Evolutionary conservation across 2,797 vertebrate genomes (phyloP).

Genomic region (Melanotaenia nigrans): DNA sequence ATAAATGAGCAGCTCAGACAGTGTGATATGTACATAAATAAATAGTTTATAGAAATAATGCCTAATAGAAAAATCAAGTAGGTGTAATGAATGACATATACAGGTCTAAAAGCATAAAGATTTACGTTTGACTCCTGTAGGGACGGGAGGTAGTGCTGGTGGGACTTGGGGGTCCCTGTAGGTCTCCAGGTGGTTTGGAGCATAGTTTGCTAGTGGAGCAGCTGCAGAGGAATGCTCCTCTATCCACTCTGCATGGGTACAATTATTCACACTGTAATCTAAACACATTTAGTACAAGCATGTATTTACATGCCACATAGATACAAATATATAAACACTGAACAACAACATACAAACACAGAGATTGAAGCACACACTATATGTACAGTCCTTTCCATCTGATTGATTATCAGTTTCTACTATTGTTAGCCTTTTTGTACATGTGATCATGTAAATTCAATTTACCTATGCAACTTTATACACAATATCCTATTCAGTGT

Average conservation of each 20-base stretch:
- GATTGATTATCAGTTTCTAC: not conserved
- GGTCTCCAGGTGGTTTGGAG: slow-evolving; percentile 91
- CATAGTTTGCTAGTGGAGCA: slow-evolving; percentile 88
- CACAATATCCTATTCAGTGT: not conserved
- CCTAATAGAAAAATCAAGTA: not conserved
- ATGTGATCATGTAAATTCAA: not conserved
- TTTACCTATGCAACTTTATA: not conserved
- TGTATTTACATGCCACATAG: slow-evolving; percentile 48
- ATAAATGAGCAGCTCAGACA: not conserved
- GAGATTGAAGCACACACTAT: slow-evolving; percentile 40
- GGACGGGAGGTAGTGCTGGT: slow-evolving; percentile 75
- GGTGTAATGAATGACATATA: not conserved
- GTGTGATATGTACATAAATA: not conserved
- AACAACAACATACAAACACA: slow-evolving; percentile 44
- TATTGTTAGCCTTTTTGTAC: not conserved
- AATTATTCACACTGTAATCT: slow-evolving; percentile 22
- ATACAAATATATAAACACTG: slow-evolving; percentile 39
- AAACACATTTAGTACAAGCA: slow-evolving; percentile 3
- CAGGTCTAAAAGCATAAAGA: slow-evolving; percentile 2
- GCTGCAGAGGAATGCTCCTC: slow-evolving; percentile 93
- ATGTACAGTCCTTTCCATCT: slow-evolving; percentile 1
- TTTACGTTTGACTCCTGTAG: slow-evolving; percentile 81
- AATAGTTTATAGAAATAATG: not conserved
- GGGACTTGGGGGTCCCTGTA: slow-evolving; percentile 88
- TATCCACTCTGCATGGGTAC: slow-evolving; percentile 90